Percentiles rank a stretch among this genome's conserved stretches.
Conservation (phyloP, 1,140 invertebrate species). For the Pachypeltis micranthus region DNA sequence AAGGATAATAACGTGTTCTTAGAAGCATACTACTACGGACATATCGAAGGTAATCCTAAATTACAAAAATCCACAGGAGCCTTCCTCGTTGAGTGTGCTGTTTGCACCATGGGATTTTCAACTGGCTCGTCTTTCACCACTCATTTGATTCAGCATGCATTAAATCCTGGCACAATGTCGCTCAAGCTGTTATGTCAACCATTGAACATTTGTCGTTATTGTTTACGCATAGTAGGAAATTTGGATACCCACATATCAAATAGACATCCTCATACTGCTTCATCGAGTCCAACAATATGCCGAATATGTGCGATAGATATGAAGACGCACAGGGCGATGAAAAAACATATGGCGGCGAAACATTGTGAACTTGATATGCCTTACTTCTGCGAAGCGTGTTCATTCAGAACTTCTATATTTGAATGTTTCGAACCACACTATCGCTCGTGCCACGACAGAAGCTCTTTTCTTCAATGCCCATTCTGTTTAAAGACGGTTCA, state of each 20-base stretch:
- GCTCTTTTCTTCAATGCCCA: constrained; percentile 53
- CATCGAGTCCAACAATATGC: constrained; percentile 22
- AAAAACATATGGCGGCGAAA: constrained; percentile 60
- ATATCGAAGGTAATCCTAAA: constrained; percentile 33
- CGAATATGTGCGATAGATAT: constrained; percentile 32
- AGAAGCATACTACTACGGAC: constrained; percentile 49
- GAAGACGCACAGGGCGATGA: constrained; percentile 34
- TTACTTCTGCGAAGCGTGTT: constrained; percentile 60
- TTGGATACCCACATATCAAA: neutral
- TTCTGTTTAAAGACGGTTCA: constrained; percentile 52
- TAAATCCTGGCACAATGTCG: constrained; percentile 32
- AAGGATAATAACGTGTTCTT: constrained; percentile 22
- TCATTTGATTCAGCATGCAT: constrained; percentile 52
- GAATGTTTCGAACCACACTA: constrained; percentile 60
- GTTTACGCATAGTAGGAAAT: neutral
- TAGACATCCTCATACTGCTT: neutral
- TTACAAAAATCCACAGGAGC: constrained; percentile 15
- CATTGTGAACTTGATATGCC: constrained; percentile 67
- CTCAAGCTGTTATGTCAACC: neutral
- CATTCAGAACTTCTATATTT: constrained; percentile 61
- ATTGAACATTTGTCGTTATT: constrained; percentile 13
- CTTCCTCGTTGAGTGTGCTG: constrained; percentile 38
- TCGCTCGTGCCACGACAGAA: constrained; percentile 46
- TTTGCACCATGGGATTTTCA: constrained; percentile 43
- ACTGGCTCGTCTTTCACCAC: constrained; percentile 52